These are phyloP conservation scores for Callaeas wilsoni DNA, from an alignment of 2,113 vertebrate species.

Conservation along the genomic window DNA sequence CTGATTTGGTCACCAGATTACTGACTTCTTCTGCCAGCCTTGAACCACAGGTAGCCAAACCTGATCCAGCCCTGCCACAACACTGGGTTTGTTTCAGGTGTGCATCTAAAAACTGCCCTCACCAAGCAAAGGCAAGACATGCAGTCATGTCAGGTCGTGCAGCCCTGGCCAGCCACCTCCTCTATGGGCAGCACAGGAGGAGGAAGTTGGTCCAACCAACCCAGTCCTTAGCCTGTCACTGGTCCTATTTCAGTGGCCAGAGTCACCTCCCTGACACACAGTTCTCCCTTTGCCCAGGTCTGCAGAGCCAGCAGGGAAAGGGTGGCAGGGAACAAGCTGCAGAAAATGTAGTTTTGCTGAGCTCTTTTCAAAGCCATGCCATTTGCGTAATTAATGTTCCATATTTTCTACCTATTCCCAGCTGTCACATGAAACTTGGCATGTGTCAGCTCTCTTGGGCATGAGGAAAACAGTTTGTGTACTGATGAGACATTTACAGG, in stretches of 20 bases:
- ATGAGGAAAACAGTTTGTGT: not conserved
- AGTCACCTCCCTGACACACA: not conserved
- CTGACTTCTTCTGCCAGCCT: not conserved
- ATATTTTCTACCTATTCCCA: not conserved
- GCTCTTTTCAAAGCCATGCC: not conserved
- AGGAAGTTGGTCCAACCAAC: not conserved
- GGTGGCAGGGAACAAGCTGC: not conserved
- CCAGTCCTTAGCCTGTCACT: rapidly evolving
- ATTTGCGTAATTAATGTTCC: not conserved
- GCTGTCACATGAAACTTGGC: not conserved
- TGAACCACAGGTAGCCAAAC: not conserved
- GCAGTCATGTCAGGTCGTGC: not conserved
- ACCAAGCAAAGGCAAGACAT: not conserved
- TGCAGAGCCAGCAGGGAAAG: not conserved
- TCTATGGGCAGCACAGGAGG: not conserved
- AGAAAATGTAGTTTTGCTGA: not conserved
- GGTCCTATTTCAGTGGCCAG: not conserved
- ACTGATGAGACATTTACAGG: not conserved
- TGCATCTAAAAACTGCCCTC: not conserved
- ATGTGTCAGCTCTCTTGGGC: not conserved
- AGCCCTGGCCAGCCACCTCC: not conserved
- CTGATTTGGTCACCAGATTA: not conserved
- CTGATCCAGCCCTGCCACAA: not conserved
- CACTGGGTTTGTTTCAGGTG: rapidly evolving
- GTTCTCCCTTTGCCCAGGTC: not conserved